Percentiles rank a stretch among this genome's conserved stretches.
Evolutionary conservation across 2,888 invertebrate genomes (phyloP).

Genomic region (Adela reaumurella): DNA sequence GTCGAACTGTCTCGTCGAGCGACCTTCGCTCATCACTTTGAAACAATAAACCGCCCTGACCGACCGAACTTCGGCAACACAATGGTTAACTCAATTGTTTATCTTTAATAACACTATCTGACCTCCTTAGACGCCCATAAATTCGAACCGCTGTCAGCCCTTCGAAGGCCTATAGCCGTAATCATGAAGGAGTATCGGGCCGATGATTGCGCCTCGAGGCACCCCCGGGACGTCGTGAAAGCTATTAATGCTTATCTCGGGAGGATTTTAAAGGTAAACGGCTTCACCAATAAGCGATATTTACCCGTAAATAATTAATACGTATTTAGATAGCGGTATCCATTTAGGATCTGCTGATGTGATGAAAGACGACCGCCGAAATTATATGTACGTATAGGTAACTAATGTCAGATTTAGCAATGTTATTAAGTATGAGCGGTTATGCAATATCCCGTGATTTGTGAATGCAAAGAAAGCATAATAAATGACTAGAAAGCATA

Average conservation of each 20-base stretch:
- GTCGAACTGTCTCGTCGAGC: not conserved
- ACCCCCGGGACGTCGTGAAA: slow-evolving; percentile 28
- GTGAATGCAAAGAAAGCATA: no score
- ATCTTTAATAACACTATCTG: not conserved
- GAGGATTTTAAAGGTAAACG: not conserved
- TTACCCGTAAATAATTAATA: not conserved
- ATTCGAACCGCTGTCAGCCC: not conserved
- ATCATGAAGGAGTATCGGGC: slow-evolving; percentile 30
- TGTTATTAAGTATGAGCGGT: no score
- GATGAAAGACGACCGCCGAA: no score
- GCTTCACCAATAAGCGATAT: not conserved
- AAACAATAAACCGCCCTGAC: not conserved
- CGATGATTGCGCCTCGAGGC: slow-evolving; percentile 37
- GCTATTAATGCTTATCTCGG: slow-evolving; percentile 20
- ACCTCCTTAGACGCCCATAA: not conserved
- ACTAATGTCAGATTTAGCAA: no score
- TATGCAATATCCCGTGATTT: no score
- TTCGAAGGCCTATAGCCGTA: not conserved
- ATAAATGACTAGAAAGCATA: no score
- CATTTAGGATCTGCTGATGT: no score
- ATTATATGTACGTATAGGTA: no score
- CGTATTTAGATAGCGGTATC: not conserved
- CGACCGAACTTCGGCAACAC: not conserved
- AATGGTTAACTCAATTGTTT: not conserved
- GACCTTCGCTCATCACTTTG: not conserved